Conservation (phyloP, 1,140 invertebrate species). For the Diplogasteroides magnus region DNA sequence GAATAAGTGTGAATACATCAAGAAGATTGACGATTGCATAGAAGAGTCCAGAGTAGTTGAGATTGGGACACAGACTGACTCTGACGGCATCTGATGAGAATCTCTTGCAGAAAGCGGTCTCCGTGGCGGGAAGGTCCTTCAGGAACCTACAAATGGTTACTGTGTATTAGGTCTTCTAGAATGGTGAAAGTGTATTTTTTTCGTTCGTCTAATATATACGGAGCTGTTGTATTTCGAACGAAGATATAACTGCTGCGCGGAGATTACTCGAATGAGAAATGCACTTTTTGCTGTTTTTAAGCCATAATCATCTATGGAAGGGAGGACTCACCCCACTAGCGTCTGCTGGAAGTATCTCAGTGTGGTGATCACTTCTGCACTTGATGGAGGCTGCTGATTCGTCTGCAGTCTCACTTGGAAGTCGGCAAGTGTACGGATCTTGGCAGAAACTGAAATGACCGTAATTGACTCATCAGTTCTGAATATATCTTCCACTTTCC, state of each 20-base stretch:
- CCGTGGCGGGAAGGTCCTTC: slow-evolving; percentile 44
- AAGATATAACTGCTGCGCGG: too few species aligned
- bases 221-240: too few species aligned
- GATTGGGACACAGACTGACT: slow-evolving; percentile 46
- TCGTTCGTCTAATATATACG: too few species aligned
- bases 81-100: slow-evolving; percentile 39
- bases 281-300: too few species aligned
- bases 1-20: slow-evolving; percentile 58
- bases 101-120: slow-evolving; percentile 37
- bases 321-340: slow-evolving; percentile 84
- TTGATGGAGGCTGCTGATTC: slow-evolving; percentile 83
- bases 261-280: too few species aligned
- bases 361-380: slow-evolving; percentile 89
- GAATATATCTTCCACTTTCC: too few species aligned
- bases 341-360: slow-evolving; percentile 97
- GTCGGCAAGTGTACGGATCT: slow-evolving; percentile 90
- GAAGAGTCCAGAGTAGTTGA: slow-evolving; percentile 54
- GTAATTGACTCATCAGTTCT: too few species aligned
- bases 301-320: too few species aligned
- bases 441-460: slow-evolving; percentile 77
- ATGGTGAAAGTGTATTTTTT: too few species aligned
- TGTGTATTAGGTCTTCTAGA: too few species aligned
- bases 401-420: slow-evolving; percentile 85
- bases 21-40: slow-evolving; percentile 60
- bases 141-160: slow-evolving; percentile 51